Base-by-base conservation (phyloP, 2,113 vertebrate species). In the Tachysurus vachellii region DNA sequence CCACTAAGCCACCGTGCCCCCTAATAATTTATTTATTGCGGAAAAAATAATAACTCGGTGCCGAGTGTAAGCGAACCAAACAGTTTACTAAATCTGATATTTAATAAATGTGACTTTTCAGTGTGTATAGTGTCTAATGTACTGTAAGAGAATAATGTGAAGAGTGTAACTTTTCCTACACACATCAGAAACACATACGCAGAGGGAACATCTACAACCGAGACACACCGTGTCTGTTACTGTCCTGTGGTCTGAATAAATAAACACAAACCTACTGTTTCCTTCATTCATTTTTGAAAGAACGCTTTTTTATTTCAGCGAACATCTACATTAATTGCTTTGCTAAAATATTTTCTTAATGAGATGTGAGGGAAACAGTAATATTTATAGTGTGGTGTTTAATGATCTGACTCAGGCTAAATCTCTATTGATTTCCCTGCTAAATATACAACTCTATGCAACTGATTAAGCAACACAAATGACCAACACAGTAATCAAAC, bases 391-490 rank as follows among this genome's bases (percentile, higher is more conserved):
- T 80, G 92, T 77, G 68, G 85, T 31, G 75, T 86, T 91, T 95
- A 94, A 95, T 94, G 91, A 95, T 94, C 90, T 89, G 89, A 90
- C 91, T 90, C 87, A 86, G 90, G 90, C 90, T 93, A 92, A 93
- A 92, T 92, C 91, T 92, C 91, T 91, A 96, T 95, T 94, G 94
- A 95, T 94, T 94, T 92, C 86, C 81, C 89, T 23, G 89, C 90
- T 93, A 95, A 94, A 95, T 94, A 94, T 95, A 95, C 91, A 91
- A 92, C 93, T 95, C 94, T 94, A 94, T 91, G 92, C 90, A 89
- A 90, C 90, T 93, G 94, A 94, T 94, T 94, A 94, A 92, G 92
- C 86, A 92, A 85, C 66, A 91, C 81, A 92, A 91, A 92, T 88
- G 28, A 50, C 89, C 88, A 90, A 75, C 66, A 54, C 56, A 71